Conservation (phyloP, 1,140 invertebrate species). For the Calosoma granatense region DNA sequence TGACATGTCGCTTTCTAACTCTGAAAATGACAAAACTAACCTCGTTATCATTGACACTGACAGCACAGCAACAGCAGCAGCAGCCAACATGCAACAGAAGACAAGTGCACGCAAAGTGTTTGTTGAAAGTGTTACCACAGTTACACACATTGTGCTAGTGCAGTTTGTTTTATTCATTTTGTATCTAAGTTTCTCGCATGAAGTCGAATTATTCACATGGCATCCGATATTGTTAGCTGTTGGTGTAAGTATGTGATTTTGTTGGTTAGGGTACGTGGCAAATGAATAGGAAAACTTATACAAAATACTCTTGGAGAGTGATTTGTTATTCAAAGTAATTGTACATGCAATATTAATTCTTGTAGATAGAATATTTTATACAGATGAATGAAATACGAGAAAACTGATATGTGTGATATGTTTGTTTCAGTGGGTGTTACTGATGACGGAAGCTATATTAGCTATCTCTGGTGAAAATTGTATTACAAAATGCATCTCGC, state of each 20-base stretch:
- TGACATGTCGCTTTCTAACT: not conserved
- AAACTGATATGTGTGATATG: not conserved
- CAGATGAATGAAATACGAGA: no score
- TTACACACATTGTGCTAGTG: constrained; percentile 19
- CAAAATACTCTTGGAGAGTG: not conserved
- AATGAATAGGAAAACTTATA: constrained; percentile 7
- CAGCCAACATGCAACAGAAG: not conserved
- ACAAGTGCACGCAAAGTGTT: not conserved
- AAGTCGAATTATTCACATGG: constrained; percentile 26
- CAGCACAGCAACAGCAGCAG: not conserved
- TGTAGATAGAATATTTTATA: no score
- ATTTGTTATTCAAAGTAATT: constrained; percentile 7
- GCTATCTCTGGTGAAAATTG: constrained; percentile 22
- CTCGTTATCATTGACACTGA: not conserved
- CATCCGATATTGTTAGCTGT: constrained; percentile 24
- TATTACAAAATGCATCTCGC: constrained; percentile 15
- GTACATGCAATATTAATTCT: no score
- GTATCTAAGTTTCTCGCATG: constrained; percentile 18
- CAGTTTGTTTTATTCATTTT: constrained; percentile 21
- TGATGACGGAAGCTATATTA: constrained; percentile 25
- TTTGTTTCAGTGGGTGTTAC: constrained; percentile 24
- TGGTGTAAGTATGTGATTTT: constrained; percentile 23
- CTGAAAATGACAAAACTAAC: not conserved
- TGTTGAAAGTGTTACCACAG: constrained; percentile 18
- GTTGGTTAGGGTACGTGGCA: no score